A percentile compares a stretch with the other conserved stretches of the same genome.
Conservation (phyloP, 2,113 vertebrate genomes). For the Ictidomys tridecemlineatus region DNA sequence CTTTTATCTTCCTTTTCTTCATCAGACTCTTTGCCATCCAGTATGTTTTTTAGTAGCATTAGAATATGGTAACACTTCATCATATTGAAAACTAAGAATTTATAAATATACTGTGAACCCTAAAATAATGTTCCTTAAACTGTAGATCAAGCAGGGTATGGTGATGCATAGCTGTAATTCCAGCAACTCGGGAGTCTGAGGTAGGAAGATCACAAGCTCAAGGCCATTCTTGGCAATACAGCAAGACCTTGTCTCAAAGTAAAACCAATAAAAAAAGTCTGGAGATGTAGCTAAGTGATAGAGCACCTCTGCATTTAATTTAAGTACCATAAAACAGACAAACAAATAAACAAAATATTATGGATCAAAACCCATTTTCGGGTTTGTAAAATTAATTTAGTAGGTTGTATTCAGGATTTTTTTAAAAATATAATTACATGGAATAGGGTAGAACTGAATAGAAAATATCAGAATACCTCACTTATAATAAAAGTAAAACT, state of each 20-base stretch:
- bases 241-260: no score
- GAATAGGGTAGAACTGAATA: neutral
- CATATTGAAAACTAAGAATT: neutral
- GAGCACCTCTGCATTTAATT: no score
- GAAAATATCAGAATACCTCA: neutral
- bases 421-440: neutral
- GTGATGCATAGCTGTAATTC: no score
- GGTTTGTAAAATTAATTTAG: constrained; percentile 29
- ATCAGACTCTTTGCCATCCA: neutral
- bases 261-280: no score
- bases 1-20: neutral
- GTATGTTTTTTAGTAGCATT: neutral
- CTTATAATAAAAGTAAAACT: neutral
- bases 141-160: neutral
- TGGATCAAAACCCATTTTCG: neutral
- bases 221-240: no score
- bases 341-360: no score
- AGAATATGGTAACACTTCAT: neutral
- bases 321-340: no score
- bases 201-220: no score
- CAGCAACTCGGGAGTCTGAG: no score
- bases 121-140: neutral
- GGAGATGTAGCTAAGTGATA: no score
- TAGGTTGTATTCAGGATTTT: constrained; percentile 7
- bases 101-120: neutral